Evolutionary conservation across 2,113 vertebrate species (phyloP).

Genomic region (Trematomus loennbergii): DNA sequence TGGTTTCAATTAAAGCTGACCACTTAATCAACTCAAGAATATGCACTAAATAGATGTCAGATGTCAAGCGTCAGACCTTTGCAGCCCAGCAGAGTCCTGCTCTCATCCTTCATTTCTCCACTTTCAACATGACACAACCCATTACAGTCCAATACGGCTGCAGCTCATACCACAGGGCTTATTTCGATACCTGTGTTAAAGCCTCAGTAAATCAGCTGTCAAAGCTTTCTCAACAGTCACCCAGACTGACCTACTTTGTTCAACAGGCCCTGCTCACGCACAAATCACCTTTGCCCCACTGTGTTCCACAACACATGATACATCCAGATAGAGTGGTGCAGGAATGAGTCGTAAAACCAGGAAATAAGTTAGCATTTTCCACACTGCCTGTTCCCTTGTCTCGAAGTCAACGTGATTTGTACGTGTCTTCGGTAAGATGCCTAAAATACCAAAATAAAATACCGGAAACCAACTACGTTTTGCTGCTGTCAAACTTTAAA

Average conservation of each 20-base stretch:
- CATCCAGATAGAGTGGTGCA: neutral
- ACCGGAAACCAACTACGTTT: too few species aligned
- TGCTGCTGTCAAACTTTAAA: too few species aligned
- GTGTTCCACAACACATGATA: neutral
- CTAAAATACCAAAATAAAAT: too few species aligned
- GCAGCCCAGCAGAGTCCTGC: neutral
- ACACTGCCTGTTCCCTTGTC: too few species aligned
- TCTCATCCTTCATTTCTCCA: neutral
- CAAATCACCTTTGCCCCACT: neutral
- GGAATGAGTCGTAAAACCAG: too few species aligned
- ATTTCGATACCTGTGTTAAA: neutral
- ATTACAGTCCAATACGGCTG: neutral
- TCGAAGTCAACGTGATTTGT: too few species aligned
- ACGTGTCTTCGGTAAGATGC: too few species aligned
- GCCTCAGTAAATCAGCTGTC: conserved; percentile 6
- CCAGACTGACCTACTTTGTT: conserved; percentile 20
- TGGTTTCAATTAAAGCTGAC: too few species aligned
- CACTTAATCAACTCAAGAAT: too few species aligned
- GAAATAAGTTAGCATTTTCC: too few species aligned
- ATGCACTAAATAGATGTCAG: too few species aligned
- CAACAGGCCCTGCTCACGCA: neutral
- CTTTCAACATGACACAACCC: neutral
- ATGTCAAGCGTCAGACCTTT: too few species aligned
- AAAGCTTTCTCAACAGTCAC: conserved; percentile 1
- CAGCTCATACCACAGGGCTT: neutral